Conservation (phyloP, 2,888 invertebrate species). For the Lycaena phlaeas region DNA sequence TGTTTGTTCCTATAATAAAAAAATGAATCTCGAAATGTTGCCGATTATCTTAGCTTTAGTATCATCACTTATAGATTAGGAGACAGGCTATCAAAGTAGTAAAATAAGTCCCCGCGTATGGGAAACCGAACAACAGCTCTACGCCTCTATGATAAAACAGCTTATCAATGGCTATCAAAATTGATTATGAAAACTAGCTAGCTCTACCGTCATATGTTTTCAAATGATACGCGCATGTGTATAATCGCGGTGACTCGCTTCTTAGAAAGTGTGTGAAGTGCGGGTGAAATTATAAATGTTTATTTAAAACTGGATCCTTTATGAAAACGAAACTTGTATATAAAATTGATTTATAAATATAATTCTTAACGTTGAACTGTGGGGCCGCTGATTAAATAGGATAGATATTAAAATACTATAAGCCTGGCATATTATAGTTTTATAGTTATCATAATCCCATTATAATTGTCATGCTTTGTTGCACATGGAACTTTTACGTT, state of each 20-base stretch:
- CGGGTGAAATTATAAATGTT: not conserved
- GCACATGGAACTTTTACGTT: too few relatives aligned
- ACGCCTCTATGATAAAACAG: not conserved
- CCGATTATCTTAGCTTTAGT: too few relatives aligned
- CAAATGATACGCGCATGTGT: not conserved
- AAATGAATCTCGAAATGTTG: too few relatives aligned
- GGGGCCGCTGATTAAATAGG: not conserved
- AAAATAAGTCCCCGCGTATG: too few relatives aligned
- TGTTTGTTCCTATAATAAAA: too few relatives aligned
- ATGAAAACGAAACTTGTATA: not conserved
- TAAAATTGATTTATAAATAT: not conserved
- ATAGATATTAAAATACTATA: too few relatives aligned
- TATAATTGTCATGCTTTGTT: too few relatives aligned
- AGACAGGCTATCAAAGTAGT: too few relatives aligned
- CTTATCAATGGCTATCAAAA: not conserved
- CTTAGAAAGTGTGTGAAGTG: conserved; percentile 7
- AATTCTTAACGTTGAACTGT: not conserved
- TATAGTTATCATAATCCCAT: too few relatives aligned
- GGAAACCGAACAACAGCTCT: too few relatives aligned
- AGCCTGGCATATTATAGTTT: too few relatives aligned
- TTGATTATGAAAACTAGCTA: not conserved
- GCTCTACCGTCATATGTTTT: not conserved
- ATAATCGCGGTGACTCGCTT: not conserved
- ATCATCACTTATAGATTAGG: too few relatives aligned
- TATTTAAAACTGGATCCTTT: conserved; percentile 1